phyloP scores from a whole-genome alignment of 2,113 vertebrate genomes.

The Stegastes partitus region DNA sequence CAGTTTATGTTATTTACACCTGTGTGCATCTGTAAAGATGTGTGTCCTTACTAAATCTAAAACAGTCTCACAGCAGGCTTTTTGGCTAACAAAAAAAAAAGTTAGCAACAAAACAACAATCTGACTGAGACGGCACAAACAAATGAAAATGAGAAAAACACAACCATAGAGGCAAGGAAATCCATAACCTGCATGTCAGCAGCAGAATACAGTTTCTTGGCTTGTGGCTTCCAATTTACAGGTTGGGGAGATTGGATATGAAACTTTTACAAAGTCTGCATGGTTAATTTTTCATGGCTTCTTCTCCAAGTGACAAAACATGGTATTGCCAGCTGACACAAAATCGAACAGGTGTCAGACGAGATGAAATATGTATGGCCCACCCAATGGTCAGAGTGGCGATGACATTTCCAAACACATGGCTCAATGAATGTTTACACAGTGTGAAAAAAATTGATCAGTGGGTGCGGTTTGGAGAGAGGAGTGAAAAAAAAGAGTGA shows the following conservation, averaged over 20 bases:
- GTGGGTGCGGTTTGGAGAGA: constrained; percentile 55
- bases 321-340: constrained; percentile 60
- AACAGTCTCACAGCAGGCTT: background rate
- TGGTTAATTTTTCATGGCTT: constrained; percentile 79
- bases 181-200: constrained; percentile 33
- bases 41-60: too few species aligned
- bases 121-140: background rate
- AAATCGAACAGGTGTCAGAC: constrained; percentile 83
- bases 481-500: constrained; percentile 18
- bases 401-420: constrained; percentile 84
- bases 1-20: background rate
- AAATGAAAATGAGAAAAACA: background rate
- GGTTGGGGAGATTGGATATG: constrained; percentile 73
- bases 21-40: too few species aligned
- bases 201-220: constrained; percentile 17
- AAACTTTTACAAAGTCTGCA: constrained; percentile 77
- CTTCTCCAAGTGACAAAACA: constrained; percentile 58
- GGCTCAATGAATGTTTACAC: constrained; percentile 85
- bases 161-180: background rate
- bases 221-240: constrained; percentile 49
- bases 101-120: background rate
- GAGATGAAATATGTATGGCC: constrained; percentile 85
- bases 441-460: constrained; percentile 83
- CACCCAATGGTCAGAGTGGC: constrained; percentile 71
- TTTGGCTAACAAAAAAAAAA: background rate